A percentile compares a stretch with the other conserved stretches of the same genome.
Conservation (phyloP, 2,113 vertebrate genomes). For the Cyprinodon brontotheroides region DNA sequence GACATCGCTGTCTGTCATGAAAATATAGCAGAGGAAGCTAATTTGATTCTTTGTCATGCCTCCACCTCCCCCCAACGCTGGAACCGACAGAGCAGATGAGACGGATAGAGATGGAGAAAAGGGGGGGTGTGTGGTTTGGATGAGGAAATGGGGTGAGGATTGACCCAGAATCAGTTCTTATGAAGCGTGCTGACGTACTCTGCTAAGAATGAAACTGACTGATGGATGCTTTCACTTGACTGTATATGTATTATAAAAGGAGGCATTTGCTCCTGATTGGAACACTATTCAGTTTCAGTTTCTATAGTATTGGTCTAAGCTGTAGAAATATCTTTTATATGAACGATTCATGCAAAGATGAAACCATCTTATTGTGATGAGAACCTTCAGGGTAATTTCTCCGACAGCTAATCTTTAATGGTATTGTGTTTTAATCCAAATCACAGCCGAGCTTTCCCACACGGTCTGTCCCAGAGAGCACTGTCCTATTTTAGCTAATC, state of each 20-base stretch:
- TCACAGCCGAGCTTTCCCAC: constrained; percentile 17
- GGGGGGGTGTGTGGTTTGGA: constrained; percentile 8
- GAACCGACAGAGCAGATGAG: constrained; percentile 51
- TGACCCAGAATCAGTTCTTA: constrained; percentile 73
- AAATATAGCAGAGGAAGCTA: constrained; percentile 58
- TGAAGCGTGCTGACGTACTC: constrained; percentile 63
- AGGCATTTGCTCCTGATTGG: constrained; percentile 17
- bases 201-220: constrained; percentile 45
- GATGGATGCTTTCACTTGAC: constrained; percentile 32
- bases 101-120: constrained; percentile 30
- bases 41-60: constrained; percentile 54
- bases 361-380: neutral
- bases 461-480: neutral
- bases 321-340: neutral
- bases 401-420: constrained; percentile 6
- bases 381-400: neutral
- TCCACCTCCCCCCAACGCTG: constrained; percentile 48
- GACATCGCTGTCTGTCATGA: constrained; percentile 45
- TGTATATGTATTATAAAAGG: neutral
- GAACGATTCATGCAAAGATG: neutral
- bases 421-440: constrained; percentile 4
- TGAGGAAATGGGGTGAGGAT: constrained; percentile 56
- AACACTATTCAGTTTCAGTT: neutral
- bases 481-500: constrained; percentile 15
- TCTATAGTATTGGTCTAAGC: neutral